A percentile compares a stretch with the other conserved stretches of the same genome.
phyloP scores from a whole-genome alignment of 2,113 vertebrate genomes.

The Formicarius rufipectus region DNA sequence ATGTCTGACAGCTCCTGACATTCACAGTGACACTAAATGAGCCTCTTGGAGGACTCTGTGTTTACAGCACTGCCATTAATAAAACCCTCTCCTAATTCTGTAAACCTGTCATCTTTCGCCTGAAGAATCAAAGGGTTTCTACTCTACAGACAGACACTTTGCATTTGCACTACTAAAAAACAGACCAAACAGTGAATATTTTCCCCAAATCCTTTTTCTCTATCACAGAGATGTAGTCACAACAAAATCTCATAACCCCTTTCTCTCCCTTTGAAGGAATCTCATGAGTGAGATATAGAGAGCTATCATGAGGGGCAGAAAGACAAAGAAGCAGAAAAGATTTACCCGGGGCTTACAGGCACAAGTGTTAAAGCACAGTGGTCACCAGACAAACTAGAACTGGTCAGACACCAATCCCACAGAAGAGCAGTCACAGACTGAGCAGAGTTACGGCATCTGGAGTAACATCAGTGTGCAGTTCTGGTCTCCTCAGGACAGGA shows the following conservation, averaged over 20 bases:
- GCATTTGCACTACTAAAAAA: conserved; percentile 35
- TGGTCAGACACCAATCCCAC: background rate
- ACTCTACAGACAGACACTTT: conserved; percentile 31
- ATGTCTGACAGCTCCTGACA: conserved; percentile 13
- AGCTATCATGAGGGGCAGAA: background rate
- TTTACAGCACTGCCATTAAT: conserved; percentile 45
- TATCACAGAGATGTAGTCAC: background rate
- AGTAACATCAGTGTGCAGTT: background rate
- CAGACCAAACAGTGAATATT: conserved; percentile 23
- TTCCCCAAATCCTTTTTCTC: background rate
- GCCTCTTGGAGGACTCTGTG: conserved; percentile 5
- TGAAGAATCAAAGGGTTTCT: conserved; percentile 52
- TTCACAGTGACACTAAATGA: background rate
- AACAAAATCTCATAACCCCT: background rate
- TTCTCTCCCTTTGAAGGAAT: background rate
- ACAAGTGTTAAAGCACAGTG: background rate
- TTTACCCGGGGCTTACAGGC: background rate
- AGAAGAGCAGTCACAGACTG: background rate
- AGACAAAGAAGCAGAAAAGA: background rate
- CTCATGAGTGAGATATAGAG: background rate
- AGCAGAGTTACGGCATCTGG: background rate
- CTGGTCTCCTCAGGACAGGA: background rate
- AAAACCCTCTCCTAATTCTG: conserved; percentile 40
- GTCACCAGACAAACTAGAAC: background rate
- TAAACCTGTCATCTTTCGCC: background rate